Conservation (phyloP, 2,797 vertebrate species). For the Valencia hispanica region DNA sequence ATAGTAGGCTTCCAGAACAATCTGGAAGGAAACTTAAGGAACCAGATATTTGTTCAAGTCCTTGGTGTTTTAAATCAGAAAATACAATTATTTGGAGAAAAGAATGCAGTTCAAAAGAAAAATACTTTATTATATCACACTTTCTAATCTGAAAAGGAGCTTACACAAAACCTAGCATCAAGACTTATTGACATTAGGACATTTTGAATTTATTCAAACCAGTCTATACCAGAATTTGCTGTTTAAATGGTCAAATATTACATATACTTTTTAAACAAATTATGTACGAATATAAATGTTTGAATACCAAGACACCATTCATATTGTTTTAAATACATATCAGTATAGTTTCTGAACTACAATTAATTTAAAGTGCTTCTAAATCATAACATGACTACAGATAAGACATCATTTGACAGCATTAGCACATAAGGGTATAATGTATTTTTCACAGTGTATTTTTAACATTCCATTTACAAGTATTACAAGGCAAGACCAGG, state of each 20-base stretch:
- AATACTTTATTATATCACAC: slow-evolving; percentile 72
- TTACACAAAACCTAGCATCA: slow-evolving; percentile 36
- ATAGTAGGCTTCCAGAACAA: slow-evolving; percentile 59
- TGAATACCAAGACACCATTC: slow-evolving; percentile 27
- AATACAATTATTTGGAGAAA: slow-evolving; percentile 21
- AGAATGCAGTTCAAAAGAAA: slow-evolving; percentile 45
- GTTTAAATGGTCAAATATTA: slow-evolving; percentile 45
- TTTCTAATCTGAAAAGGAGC: slow-evolving; percentile 58
- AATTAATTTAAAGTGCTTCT: slow-evolving; percentile 67
- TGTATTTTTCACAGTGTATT: slow-evolving; percentile 73
- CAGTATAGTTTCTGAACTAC: slow-evolving; percentile 42
- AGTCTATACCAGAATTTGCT: slow-evolving; percentile 17
- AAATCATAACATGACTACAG: slow-evolving; percentile 54
- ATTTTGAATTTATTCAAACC: slow-evolving; percentile 35
- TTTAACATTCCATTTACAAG: slow-evolving; percentile 53
- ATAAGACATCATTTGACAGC: slow-evolving; percentile 38
- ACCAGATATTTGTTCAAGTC: neutral
- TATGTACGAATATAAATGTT: slow-evolving; percentile 36
- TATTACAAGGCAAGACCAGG: slow-evolving; percentile 48
- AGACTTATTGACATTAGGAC: slow-evolving; percentile 46
- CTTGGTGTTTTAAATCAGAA: neutral
- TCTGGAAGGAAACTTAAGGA: slow-evolving; percentile 44
- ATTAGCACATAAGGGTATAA: slow-evolving; percentile 48
- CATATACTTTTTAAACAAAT: slow-evolving; percentile 31
- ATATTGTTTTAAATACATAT: slow-evolving; percentile 34